A percentile compares a stretch with the other conserved stretches of the same genome.
Evolutionary conservation across 2,888 invertebrate species (phyloP).

Genomic region (Nineta flava): DNA sequence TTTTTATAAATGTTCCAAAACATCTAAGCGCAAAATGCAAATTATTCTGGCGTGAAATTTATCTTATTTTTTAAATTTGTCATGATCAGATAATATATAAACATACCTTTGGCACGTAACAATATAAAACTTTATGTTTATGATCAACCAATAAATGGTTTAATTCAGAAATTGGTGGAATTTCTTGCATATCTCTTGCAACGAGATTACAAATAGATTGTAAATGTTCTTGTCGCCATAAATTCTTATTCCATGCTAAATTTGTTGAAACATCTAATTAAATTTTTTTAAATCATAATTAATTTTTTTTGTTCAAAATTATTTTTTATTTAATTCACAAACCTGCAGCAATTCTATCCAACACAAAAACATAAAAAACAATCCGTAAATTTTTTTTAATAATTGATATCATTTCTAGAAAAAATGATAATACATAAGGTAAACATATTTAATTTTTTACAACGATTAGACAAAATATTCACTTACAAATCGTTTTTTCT

Average conservation of each 20-base stretch:
- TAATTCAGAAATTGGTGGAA: constrained; percentile 34
- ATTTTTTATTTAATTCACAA: neutral
- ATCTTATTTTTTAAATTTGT: no score
- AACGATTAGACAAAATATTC: neutral
- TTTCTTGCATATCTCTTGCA: constrained; percentile 24
- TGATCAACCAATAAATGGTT: constrained; percentile 75
- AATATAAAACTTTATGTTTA: constrained; percentile 69
- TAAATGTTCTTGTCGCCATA: constrained; percentile 43
- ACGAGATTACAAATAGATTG: constrained; percentile 42
- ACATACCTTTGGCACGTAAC: constrained; percentile 81
- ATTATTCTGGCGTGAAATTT: no score
- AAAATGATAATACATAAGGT: neutral
- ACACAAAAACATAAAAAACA: neutral
- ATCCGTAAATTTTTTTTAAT: neutral
- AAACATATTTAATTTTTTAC: neutral
- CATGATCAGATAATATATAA: no score
- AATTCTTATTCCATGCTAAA: constrained; percentile 22
- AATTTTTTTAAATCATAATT: neutral
- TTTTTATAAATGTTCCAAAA: no score
- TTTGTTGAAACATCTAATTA: neutral
- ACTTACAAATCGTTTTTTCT: constrained; percentile 1
- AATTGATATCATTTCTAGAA: neutral
- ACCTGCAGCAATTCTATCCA: neutral
- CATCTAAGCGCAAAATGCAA: no score
- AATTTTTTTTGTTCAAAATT: neutral